Conservation (phyloP, 2,797 vertebrate species). For the Eulemur coronatus region DNA sequence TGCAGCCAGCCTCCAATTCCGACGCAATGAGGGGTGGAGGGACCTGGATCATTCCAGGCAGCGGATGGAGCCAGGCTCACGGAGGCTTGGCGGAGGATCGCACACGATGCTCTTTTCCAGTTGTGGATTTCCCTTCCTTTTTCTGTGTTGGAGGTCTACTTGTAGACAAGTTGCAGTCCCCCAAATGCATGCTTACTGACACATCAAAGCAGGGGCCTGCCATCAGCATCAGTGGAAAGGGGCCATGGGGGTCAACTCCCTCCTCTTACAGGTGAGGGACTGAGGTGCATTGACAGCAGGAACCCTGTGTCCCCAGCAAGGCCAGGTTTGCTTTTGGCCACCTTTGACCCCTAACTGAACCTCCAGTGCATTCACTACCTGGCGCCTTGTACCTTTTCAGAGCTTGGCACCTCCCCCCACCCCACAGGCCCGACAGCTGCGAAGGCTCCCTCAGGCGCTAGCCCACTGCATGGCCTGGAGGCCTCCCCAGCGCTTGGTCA, state of each 20-base stretch:
- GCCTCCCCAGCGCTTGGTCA: fast-evolving
- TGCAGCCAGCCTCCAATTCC: background rate
- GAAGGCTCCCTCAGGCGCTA: fast-evolving
- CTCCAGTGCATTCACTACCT: fast-evolving
- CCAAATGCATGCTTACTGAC: fast-evolving
- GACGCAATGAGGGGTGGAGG: background rate
- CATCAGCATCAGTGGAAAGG: background rate
- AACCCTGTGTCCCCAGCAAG: background rate
- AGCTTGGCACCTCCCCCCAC: fast-evolving
- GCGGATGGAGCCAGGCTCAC: fast-evolving
- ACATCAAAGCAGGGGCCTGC: background rate
- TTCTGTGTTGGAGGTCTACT: background rate
- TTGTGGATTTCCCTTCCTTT: background rate
- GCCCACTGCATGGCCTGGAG: fast-evolving
- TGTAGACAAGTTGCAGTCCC: background rate
- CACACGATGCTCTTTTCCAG: fast-evolving
- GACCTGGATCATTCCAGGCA: background rate
- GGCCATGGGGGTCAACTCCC: too few species aligned
- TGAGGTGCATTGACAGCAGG: fast-evolving
- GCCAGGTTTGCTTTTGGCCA: background rate
- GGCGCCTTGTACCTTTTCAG: fast-evolving
- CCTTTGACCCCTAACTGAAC: fast-evolving
- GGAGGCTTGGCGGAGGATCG: background rate
- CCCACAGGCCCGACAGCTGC: fast-evolving
- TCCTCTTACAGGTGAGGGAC: background rate